Conservation (phyloP, 2,113 vertebrate species). For the Origma solitaria region DNA sequence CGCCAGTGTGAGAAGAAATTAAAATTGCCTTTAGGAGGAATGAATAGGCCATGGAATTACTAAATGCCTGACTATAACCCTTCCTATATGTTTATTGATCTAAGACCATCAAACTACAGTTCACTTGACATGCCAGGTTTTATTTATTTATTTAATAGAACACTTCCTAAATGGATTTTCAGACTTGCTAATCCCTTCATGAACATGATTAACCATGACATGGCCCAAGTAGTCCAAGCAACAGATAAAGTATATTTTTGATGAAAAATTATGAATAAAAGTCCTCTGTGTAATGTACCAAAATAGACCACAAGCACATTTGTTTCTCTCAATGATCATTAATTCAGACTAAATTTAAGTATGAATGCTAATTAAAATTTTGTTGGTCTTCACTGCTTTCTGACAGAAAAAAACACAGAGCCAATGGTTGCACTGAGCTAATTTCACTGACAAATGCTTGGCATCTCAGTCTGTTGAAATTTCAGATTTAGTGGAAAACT, state of each 20-base stretch:
- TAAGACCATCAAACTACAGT: background rate
- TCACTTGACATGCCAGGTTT: background rate
- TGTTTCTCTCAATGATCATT: constrained; percentile 45
- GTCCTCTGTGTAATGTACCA: background rate
- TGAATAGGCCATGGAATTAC: background rate
- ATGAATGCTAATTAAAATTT: constrained; percentile 56
- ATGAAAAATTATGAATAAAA: background rate
- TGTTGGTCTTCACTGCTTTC: constrained; percentile 21
- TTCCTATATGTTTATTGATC: background rate
- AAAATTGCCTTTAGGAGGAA: background rate
- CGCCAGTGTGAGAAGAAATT: background rate
- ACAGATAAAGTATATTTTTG: background rate
- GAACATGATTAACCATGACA: background rate
- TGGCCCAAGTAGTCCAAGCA: background rate
- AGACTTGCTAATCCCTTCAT: background rate
- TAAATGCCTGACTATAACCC: background rate
- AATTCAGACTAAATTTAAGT: constrained; percentile 31
- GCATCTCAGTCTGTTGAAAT: constrained; percentile 42
- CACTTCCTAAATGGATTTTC: background rate
- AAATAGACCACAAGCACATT: constrained; percentile 10
- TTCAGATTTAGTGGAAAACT: constrained; percentile 55
- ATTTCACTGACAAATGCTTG: constrained; percentile 66
- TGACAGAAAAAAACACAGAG: background rate
- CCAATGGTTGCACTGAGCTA: constrained; percentile 24
- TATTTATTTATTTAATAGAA: background rate